Conservation (phyloP, 2,113 vertebrate genomes). For the Neopipo cinnamomea region DNA sequence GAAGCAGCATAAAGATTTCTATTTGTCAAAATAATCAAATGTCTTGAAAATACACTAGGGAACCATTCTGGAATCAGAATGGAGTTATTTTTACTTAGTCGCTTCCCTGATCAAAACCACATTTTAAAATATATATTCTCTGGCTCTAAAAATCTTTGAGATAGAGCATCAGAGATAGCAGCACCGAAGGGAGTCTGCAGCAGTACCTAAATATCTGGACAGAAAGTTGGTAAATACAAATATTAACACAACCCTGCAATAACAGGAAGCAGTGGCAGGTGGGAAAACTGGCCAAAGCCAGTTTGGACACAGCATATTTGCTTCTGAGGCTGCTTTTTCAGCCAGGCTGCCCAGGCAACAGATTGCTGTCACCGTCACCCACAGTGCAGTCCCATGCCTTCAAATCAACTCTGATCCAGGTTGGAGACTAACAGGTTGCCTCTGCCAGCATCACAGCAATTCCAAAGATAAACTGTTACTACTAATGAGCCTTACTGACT, state of each 20-base stretch:
- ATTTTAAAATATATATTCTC: not conserved
- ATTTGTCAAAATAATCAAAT: slow-evolving; percentile 43
- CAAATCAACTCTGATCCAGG: not conserved
- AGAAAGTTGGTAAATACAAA: not conserved
- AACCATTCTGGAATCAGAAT: not conserved
- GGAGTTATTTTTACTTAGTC: slow-evolving; percentile 7
- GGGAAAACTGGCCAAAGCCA: not conserved
- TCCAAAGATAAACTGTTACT: not conserved
- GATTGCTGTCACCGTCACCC: not conserved
- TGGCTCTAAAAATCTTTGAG: not conserved
- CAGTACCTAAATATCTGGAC: not conserved
- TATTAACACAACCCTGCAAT: not conserved
- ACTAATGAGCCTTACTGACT: not conserved
- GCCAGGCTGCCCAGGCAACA: not conserved
- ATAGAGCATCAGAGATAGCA: not conserved
- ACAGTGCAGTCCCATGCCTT: not conserved
- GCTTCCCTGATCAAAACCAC: not conserved
- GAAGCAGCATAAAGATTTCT: not conserved
- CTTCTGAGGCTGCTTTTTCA: not conserved
- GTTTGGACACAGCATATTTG: not conserved
- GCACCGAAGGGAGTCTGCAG: not conserved
- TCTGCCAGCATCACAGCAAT: not conserved
- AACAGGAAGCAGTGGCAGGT: not conserved
- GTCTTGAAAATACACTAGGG: not conserved
- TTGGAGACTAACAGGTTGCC: not conserved